Percentiles rank a stretch among this genome's conserved stretches.
Evolutionary conservation across 2,113 vertebrate species (phyloP).

Genomic region (Chlamydotis undulata): DNA sequence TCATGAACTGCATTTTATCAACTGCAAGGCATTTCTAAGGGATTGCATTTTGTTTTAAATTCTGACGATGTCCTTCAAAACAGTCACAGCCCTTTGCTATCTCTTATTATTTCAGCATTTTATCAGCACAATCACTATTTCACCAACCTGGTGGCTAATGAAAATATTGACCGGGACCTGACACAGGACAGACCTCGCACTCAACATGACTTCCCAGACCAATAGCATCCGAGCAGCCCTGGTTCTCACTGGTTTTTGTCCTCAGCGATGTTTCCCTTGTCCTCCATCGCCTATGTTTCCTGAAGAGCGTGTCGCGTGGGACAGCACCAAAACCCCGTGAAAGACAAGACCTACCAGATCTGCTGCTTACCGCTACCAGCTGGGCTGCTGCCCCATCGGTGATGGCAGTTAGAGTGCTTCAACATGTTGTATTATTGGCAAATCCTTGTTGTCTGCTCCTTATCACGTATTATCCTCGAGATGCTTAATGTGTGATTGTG

Average conservation of each 20-base stretch:
- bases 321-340: neutral
- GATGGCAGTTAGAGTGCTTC: neutral
- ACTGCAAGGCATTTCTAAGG: neutral
- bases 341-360: neutral
- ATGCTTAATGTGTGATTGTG: neutral
- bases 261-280: neutral
- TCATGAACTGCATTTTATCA: neutral
- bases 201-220: neutral
- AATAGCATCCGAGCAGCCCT: neutral
- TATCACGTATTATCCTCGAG: neutral
- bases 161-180: neutral
- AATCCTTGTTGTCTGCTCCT: neutral
- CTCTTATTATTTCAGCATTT: neutral
- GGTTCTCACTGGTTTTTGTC: neutral
- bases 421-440: neutral
- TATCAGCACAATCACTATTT: neutral
- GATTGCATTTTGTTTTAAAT: neutral
- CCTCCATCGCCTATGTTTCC: neutral
- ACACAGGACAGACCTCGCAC: neutral
- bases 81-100: neutral
- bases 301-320: neutral
- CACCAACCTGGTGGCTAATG: neutral
- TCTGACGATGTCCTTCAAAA: neutral
- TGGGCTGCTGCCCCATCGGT: neutral
- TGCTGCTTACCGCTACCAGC: neutral